Evolutionary conservation across 2,888 invertebrate genomes (phyloP), one percentile per base, ranked within the genome.

Genomic region (Augiades crinisus): DNA sequence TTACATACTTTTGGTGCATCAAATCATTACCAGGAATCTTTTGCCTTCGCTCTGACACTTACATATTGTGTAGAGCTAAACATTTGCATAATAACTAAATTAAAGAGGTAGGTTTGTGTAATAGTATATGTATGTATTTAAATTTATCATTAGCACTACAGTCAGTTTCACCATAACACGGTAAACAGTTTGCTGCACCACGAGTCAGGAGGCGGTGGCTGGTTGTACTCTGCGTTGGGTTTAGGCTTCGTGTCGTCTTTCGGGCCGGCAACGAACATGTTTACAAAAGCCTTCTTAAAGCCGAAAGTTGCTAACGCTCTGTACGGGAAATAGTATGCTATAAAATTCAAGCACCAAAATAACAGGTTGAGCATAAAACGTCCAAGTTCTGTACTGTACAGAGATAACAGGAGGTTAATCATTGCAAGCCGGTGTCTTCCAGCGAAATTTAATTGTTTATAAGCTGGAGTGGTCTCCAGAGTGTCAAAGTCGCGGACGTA

Each of bases 301-400:
- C 95, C 95, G 67, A 91, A 94, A 24, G 79, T 86, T 65, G 90
- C 91, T 72, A 93, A 92, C 4, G 55, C 50, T 34, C 50, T 40
- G 38, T 55, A 61, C 2, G 60, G 61, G 5, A 84, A 79, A 33
- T 92, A 90, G 33, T 88, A 72, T 0, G 92, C 91, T 52, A 90
- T 81, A 0, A 92, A 85, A 31, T 90, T 74, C 50, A 75, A 78
- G n/a, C n/a, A n/a, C n/a, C n/a, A n/a, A n/a, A n/a, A n/a, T n/a
- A n/a, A n/a, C n/a, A n/a, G n/a, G n/a, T n/a, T n/a, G n/a, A n/a
- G n/a, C n/a, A n/a, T n/a, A n/a, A n/a, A n/a, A 5, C 93, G 88
- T 10, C 92, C 90, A 47, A 91, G 68, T 47, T 60, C 59, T 44
- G 77, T 87, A 22, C 72, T 67, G 45, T 87, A 78, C 16, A 89